Conservation (phyloP, 2,888 invertebrate genomes). For the Patella ulyssiponensis region DNA sequence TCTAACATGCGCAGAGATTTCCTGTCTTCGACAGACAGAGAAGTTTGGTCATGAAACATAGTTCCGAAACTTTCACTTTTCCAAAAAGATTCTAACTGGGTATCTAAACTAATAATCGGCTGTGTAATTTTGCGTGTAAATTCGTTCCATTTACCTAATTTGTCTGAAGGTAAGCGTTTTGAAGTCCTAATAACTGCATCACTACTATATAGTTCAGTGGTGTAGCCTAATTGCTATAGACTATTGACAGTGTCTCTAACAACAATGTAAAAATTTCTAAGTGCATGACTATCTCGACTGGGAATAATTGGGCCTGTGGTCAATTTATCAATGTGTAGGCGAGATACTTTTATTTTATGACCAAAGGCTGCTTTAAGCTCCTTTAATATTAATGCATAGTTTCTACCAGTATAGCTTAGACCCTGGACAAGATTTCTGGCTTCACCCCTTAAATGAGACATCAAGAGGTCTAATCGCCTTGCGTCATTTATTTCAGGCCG, state of each 20-base stretch:
- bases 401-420: not conserved
- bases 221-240: not conserved
- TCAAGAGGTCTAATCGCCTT: not conserved
- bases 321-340: not conserved
- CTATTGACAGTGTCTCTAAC: not conserved
- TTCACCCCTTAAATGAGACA: not conserved
- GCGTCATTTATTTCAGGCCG: not conserved
- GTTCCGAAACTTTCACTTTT: not conserved
- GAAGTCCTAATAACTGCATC: not conserved
- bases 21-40: not conserved
- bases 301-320: not conserved
- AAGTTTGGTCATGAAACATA: not conserved
- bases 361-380: not conserved
- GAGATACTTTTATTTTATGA: not conserved
- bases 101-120: not conserved
- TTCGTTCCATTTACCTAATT: not conserved
- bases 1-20: not conserved
- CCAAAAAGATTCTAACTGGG: not conserved
- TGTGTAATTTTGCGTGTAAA: not conserved
- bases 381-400: not conserved
- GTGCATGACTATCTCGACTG: not conserved
- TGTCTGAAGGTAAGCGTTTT: conserved; percentile 1
- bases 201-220: not conserved
- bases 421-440: not conserved
- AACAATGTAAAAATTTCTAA: not conserved